Evolutionary conservation across 2,113 vertebrate genomes (phyloP).

Genomic region (Gnathonemus echidnorhynchus): DNA sequence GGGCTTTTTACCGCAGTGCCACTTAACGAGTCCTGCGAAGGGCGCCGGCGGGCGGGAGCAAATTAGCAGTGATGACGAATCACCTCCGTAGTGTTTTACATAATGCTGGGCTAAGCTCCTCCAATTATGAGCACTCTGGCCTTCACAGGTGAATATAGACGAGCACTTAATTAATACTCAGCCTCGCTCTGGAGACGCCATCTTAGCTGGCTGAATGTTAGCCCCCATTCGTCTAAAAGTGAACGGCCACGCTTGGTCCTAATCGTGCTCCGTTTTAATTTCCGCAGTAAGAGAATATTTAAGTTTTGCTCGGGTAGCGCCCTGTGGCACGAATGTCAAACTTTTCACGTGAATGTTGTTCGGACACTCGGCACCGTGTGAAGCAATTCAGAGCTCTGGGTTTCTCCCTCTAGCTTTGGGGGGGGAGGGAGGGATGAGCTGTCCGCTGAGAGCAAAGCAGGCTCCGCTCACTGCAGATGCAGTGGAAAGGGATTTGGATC

Average conservation of each 20-base stretch:
- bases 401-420: background rate
- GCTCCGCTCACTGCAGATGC: background rate
- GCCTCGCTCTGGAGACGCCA: background rate
- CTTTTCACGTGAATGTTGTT: background rate
- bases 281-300: background rate
- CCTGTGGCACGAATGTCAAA: background rate
- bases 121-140: background rate
- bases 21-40: background rate
- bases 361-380: background rate
- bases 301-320: background rate
- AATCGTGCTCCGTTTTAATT: background rate
- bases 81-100: background rate
- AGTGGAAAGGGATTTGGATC: background rate
- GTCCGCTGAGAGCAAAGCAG: background rate
- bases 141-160: background rate
- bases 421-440: background rate
- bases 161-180: background rate
- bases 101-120: constrained; percentile 6
- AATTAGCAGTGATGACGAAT: background rate
- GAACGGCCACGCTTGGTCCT: background rate
- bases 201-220: background rate
- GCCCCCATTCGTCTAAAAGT: background rate
- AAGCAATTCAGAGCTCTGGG: background rate
- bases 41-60: background rate
- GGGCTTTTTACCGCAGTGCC: background rate